Conservation (phyloP, 1,140 invertebrate species). For the Hydropsyche tenuis region DNA sequence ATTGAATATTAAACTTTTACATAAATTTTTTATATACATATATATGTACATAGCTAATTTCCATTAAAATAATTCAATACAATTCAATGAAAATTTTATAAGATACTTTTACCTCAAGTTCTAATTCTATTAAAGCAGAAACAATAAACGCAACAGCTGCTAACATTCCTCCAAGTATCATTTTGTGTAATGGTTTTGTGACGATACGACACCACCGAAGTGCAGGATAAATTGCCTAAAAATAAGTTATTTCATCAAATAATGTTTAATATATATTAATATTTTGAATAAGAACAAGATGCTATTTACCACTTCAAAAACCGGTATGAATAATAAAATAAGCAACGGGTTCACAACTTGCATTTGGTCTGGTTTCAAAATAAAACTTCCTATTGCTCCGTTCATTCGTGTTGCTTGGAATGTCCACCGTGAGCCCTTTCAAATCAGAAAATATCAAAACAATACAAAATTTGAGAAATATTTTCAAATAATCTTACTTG, state of each 20-base stretch:
- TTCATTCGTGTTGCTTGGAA: constrained; percentile 74
- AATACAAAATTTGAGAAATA: constrained; percentile 10
- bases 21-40: no score
- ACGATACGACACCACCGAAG: constrained; percentile 49
- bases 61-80: no score
- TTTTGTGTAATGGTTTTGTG: constrained; percentile 76
- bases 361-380: constrained; percentile 82
- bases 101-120: constrained; percentile 70
- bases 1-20: constrained; percentile 5
- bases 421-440: constrained; percentile 65
- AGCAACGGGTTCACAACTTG: constrained; percentile 81
- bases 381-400: constrained; percentile 66
- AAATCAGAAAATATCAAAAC: not conserved
- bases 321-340: constrained; percentile 78
- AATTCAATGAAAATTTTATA: no score
- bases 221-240: constrained; percentile 60
- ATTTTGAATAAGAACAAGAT: not conserved
- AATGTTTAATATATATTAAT: no score
- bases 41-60: no score
- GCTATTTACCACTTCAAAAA: constrained; percentile 71
- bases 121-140: constrained; percentile 83
- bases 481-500: constrained; percentile 60
- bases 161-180: constrained; percentile 83
- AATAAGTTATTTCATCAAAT: no score
- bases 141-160: constrained; percentile 85